Conservation (phyloP, 2,113 vertebrate genomes). For the Tinamus guttatus region DNA sequence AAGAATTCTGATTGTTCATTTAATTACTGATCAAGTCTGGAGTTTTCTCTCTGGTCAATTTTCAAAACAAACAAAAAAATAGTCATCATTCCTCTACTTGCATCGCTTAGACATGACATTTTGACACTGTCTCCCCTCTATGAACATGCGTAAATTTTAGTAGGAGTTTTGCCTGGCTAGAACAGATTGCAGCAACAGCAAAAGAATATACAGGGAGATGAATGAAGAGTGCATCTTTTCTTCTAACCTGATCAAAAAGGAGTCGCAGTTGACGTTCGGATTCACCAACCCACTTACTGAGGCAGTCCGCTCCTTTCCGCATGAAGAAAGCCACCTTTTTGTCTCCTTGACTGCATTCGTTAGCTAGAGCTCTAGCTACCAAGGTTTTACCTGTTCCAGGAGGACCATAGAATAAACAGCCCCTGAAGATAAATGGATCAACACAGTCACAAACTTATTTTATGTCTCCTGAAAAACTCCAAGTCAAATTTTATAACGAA, state of each 20-base stretch:
- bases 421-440: conserved; percentile 84
- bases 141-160: background rate
- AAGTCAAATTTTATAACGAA: conserved; percentile 67
- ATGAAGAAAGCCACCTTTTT: conserved; percentile 98
- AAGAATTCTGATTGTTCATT: background rate
- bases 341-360: conserved; percentile 97
- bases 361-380: conserved; percentile 96
- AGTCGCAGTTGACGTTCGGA: conserved; percentile 97
- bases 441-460: conserved; percentile 76
- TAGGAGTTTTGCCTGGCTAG: background rate
- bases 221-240: background rate
- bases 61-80: background rate
- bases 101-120: background rate
- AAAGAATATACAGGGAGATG: background rate
- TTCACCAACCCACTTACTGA: conserved; percentile 99
- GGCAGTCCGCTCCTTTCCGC: conserved; percentile 99
- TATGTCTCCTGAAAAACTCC: conserved; percentile 64
- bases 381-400: conserved; percentile 98
- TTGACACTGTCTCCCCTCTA: background rate
- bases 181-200: background rate
- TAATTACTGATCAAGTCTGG: background rate
- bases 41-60: background rate
- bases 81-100: background rate
- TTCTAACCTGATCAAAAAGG: conserved; percentile 96
- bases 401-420: conserved; percentile 98